Base-by-base conservation (phyloP, 1,140 invertebrate species). In the Diabrotica virgifera region DNA sequence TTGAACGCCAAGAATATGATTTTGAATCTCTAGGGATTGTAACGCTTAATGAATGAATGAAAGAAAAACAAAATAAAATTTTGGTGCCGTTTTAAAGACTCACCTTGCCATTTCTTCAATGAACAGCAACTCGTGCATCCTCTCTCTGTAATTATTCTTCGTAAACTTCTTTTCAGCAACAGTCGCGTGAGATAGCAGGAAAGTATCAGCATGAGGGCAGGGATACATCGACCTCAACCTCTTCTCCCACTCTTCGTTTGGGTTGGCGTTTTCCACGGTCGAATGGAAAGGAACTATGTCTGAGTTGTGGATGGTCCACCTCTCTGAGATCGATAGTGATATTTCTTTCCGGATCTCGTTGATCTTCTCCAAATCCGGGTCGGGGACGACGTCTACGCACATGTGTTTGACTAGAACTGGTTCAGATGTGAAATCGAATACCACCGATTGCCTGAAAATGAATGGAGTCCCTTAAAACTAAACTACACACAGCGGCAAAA, bases 51-150 rank as follows among this genome's bases (percentile, higher is more conserved):
- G n/a, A n/a, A n/a, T n/a, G n/a, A n/a, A n/a, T n/a, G n/a, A n/a
- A n/a, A n/a, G n/a, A 24, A 24, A 24, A 24, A 24, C 24, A 24
- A 24, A n/a, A n/a, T n/a, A n/a, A n/a, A n/a, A n/a, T n/a, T 24
- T 24, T 24, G 24, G 4, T 24, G 24, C 1, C 4, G 4, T 24
- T 24, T 24, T 24, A 24, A 24, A 24, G 4, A 3, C 40, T 46
- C 6, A 46, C 40, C 40, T 46, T 9, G 90, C 89, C 76, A 93
- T 85, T 79, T 93, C 92, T 77, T 94, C 92, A 12, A 93, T 85
- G 64, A 85, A 87, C 0, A 93, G 80, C 64, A 94, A 78, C 72
- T 92, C 90, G 75, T 93, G 90, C 82, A 92, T 89, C 73, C 90
- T 84, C 5, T 88, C 85, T 40, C 86, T 82, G 72, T 94, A 95